phyloP scores from a whole-genome alignment of 2,797 vertebrate genomes.

The Ispidina lecontei region DNA sequence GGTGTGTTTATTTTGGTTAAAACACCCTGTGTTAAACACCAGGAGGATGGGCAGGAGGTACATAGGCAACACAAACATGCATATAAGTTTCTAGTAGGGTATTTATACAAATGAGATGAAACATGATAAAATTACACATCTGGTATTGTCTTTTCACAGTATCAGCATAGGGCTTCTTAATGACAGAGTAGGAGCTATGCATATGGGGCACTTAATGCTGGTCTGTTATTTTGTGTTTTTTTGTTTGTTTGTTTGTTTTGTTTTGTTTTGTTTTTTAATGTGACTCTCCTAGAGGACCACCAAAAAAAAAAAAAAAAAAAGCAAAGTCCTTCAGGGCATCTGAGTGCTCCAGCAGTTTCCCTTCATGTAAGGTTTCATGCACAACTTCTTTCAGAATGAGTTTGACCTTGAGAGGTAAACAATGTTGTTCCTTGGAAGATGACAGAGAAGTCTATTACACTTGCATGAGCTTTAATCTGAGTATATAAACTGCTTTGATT shows the following conservation, averaged over 20 bases:
- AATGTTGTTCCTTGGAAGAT: not conserved
- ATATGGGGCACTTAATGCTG: not conserved
- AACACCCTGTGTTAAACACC: not conserved
- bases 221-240: not conserved
- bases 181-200: not conserved
- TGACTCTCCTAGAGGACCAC: not conserved
- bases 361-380: not conserved
- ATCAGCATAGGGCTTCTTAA: not conserved
- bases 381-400: not conserved
- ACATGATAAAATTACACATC: not conserved
- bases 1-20: not conserved
- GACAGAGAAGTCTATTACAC: not conserved
- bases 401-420: not conserved
- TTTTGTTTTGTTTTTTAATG: not conserved
- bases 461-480: not conserved
- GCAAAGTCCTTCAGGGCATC: not conserved
- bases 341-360: not conserved
- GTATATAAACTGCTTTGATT: not conserved
- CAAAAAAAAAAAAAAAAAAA: not conserved
- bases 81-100: not conserved
- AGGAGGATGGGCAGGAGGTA: not conserved
- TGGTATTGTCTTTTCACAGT: not conserved
- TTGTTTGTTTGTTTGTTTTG: too few species aligned
- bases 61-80: not conserved
- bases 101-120: not conserved